Conservation (phyloP, 2,113 vertebrate species). For the Chamaea fasciata region DNA sequence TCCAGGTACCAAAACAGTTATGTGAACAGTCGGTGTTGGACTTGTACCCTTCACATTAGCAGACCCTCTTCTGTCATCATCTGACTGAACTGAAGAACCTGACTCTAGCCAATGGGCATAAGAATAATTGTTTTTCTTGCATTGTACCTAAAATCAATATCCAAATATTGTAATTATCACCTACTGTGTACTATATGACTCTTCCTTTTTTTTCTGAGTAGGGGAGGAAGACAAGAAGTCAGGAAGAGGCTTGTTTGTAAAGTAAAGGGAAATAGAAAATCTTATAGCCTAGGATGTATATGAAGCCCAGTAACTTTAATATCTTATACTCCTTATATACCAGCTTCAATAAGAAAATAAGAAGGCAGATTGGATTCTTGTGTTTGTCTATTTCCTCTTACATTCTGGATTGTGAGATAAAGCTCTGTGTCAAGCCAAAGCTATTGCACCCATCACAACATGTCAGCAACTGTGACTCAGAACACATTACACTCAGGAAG, state of each 20-base stretch:
- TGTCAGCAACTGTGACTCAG: constrained; percentile 41
- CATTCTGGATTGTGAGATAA: not conserved
- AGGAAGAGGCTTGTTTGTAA: not conserved
- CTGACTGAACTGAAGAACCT: not conserved
- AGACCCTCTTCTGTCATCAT: not conserved
- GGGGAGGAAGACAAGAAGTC: not conserved
- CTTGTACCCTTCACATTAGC: not conserved
- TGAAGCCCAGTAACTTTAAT: not conserved
- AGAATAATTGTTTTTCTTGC: not conserved
- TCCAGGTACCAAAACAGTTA: not conserved
- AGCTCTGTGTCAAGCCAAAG: not conserved
- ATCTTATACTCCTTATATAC: not conserved
- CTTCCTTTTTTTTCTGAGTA: not conserved
- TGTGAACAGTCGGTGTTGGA: not conserved
- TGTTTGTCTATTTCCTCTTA: not conserved
- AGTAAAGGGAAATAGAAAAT: not conserved
- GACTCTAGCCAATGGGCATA: not conserved
- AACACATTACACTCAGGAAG: constrained; percentile 53
- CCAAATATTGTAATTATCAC: not conserved
- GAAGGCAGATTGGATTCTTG: not conserved
- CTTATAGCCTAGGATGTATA: not conserved
- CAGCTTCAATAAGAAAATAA: not conserved
- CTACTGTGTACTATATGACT: not conserved
- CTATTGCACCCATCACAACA: constrained; percentile 20
- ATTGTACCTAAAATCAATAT: not conserved